phyloP scores from a whole-genome alignment of 2,888 invertebrate species.

The Polydrusus pterygomalis region DNA sequence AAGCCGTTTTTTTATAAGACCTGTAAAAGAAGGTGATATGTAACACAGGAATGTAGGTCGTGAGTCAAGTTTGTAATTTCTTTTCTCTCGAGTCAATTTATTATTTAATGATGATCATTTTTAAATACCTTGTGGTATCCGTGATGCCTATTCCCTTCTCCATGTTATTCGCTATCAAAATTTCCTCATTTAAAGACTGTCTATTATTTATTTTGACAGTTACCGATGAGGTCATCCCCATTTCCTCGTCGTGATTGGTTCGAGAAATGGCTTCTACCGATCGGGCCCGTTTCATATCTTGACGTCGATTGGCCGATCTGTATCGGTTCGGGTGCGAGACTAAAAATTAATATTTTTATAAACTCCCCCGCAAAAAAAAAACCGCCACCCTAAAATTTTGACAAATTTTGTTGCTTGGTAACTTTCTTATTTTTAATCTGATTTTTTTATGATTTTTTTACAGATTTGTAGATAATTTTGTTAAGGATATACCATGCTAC shows the following conservation, averaged over 20 bases:
- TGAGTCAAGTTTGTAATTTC: no score
- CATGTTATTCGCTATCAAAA: slow-evolving; percentile 66
- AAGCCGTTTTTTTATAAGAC: slow-evolving; percentile 42
- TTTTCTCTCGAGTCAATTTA: no score
- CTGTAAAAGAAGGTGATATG: slow-evolving; percentile 23
- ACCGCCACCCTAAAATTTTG: no score
- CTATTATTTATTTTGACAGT: slow-evolving; percentile 61
- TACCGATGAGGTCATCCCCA: slow-evolving; percentile 42
- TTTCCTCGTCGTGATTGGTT: slow-evolving; percentile 67
- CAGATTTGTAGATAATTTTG: no score
- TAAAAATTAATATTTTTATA: slow-evolving; percentile 26
- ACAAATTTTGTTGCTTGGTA: no score
- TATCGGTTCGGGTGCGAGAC: slow-evolving; percentile 70
- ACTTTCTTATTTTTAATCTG: no score
- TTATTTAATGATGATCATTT: no score
- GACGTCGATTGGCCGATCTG: slow-evolving; percentile 70
- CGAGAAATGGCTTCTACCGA: slow-evolving; percentile 89
- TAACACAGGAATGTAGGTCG: no score
- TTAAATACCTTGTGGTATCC: slow-evolving; percentile 25
- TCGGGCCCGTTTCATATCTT: slow-evolving; percentile 87
- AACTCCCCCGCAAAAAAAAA: no score
- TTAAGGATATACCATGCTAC: no score
- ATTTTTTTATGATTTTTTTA: no score
- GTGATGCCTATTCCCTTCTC: slow-evolving; percentile 21
- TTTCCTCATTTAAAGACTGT: slow-evolving; percentile 73